Conservation (phyloP, 2,113 vertebrate genomes). For the Rhinolophus ferrumequinum region DNA sequence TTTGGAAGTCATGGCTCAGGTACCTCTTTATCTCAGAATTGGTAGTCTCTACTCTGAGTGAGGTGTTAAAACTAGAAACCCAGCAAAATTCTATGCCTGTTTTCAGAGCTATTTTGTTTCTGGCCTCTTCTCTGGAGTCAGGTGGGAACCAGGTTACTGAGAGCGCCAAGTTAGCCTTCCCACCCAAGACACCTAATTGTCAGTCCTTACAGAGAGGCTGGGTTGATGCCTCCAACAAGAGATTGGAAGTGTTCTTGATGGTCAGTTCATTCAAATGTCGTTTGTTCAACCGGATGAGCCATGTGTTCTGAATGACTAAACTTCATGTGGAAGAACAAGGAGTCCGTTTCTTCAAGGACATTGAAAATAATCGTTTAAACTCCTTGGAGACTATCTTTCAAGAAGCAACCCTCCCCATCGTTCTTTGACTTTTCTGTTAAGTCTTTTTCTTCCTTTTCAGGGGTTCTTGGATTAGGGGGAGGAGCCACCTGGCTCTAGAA, state of each 20-base stretch:
- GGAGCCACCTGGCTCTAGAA: neutral
- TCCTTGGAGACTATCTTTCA: neutral
- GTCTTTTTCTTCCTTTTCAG: neutral
- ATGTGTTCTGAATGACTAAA: neutral
- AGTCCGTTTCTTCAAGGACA: neutral
- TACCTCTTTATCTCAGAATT: neutral
- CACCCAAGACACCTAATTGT: neutral
- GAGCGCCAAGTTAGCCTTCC: neutral
- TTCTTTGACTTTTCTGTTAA: slow-evolving; percentile 1
- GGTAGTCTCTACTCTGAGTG: neutral
- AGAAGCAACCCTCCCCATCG: neutral
- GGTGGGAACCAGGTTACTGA: neutral
- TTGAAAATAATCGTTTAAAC: slow-evolving; percentile 34
- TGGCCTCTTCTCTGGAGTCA: neutral
- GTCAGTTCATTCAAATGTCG: neutral
- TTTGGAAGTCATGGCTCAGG: slow-evolving; percentile 11
- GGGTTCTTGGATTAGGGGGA: neutral
- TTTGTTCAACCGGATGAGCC: neutral
- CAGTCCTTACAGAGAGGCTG: neutral
- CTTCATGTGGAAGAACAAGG: neutral
- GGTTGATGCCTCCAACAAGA: neutral
- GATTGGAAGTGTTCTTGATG: neutral
- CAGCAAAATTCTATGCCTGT: neutral
- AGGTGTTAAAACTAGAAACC: neutral
- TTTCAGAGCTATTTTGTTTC: slow-evolving; percentile 32